phyloP scores from a whole-genome alignment of 2,797 vertebrate species.

The Gorsachius magnificus region DNA sequence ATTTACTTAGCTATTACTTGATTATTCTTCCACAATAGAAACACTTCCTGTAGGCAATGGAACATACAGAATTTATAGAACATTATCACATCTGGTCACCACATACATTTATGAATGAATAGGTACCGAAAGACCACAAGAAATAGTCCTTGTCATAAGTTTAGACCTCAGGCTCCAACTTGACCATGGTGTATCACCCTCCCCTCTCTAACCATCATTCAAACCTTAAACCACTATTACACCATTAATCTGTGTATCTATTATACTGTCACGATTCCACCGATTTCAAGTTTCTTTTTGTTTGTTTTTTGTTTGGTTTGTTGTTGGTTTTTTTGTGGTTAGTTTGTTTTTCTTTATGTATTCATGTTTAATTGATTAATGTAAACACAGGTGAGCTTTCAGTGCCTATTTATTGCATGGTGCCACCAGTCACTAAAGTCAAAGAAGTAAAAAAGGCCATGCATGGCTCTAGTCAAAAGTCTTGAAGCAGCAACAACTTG shows the following conservation, averaged over 20 bases:
- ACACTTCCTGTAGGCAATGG: background rate
- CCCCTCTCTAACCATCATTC: accelerated
- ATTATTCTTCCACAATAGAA: background rate
- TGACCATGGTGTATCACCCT: background rate
- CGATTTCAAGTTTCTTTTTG: background rate
- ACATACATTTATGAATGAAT: background rate
- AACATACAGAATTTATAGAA: background rate
- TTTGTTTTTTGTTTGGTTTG: background rate
- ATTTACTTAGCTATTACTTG: background rate
- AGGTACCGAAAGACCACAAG: background rate
- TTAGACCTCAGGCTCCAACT: background rate
- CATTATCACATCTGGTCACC: background rate
- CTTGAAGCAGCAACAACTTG: background rate
- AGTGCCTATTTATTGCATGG: background rate
- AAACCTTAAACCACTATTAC: background rate
- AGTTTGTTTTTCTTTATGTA: background rate
- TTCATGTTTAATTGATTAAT: background rate
- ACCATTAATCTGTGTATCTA: accelerated
- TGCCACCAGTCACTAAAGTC: background rate
- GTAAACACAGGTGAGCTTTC: background rate
- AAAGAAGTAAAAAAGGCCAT: background rate
- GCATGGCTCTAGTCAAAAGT: background rate
- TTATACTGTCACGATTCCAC: background rate
- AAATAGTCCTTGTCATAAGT: background rate
- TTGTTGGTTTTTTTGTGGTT: too few species aligned